Evolutionary conservation across 2,888 invertebrate genomes (phyloP), one percentile per base, ranked within the genome.

Genomic region (Euplexia lucipara): DNA sequence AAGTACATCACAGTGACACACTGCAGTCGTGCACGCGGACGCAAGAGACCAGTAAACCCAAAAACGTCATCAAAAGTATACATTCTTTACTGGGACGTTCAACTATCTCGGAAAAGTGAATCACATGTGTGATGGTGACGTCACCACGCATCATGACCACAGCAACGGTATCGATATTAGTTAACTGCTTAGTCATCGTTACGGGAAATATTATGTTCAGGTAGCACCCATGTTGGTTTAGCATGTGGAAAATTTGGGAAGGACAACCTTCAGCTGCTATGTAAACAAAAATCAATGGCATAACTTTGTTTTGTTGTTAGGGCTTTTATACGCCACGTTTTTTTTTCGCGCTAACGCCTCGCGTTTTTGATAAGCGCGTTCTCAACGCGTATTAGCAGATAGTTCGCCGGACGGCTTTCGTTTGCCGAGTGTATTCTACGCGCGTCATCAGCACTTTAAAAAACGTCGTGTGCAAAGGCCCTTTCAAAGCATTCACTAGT

Each of bases 111-210:
- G 0, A 32, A 65, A 66, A 66, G 22, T 76, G 79, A 79, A 57
- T 79, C 79, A 79, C 57, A 48, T 53, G 53, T 35, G 64, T 34
- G 22, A 1, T 44, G 54, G 20, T 75, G 79, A 79, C 80, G 79
- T 77, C 79, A 79, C 9, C 73, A 52, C 32, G 39, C 48, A 48
- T 56, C 68, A 56, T 35, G 51, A 41, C 14, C 58, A 56, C 62
- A 70, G 71, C 79, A 77, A 59, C 41, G 44, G 47, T 62, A 65
- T 75, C 67, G 65, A 77, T 77, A 37, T 69, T 63, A 64, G 69
- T 48, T 59, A 79, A 66, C 35, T 34, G 76, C 61, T 73, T 73
- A 79, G 75, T 79, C 77, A 77, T 60, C 77, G 51, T 69, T 69
- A 79, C 68, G 48, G n/a, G 30, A 39, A 73, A 71, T 62, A 69